A percentile compares a stretch with the other conserved stretches of the same genome.
Conservation (phyloP, 2,888 invertebrate genomes). For the Galerucella pusilla region DNA sequence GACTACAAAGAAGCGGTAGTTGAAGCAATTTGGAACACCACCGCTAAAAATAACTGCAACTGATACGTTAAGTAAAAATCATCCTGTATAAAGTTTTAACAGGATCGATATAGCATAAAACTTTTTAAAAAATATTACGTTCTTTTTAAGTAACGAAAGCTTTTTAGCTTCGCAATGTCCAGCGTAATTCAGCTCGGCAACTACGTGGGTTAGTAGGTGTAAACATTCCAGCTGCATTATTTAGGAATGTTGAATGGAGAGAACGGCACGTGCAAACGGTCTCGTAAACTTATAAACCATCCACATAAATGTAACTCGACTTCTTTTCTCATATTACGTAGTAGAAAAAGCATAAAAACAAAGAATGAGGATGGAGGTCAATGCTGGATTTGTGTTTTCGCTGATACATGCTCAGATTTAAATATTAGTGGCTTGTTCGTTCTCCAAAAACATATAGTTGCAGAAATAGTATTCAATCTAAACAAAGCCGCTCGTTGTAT, state of each 20-base stretch:
- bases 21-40: no score
- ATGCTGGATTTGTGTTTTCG: not conserved
- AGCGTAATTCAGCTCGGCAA: not conserved
- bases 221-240: slow-evolving; percentile 26
- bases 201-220: slow-evolving; percentile 23
- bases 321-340: slow-evolving; percentile 9
- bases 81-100: not conserved
- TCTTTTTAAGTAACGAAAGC: not conserved
- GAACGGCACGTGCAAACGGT: slow-evolving; percentile 25
- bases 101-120: not conserved
- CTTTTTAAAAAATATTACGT: not conserved
- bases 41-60: no score
- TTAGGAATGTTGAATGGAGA: slow-evolving; percentile 21
- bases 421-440: not conserved
- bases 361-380: not conserved
- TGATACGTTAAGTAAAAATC: not conserved
- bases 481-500: no score
- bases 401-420: slow-evolving; percentile 2
- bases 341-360: not conserved
- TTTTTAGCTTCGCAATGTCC: slow-evolving; percentile 2
- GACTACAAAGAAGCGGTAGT: no score
- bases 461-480: no score
- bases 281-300: slow-evolving; percentile 22
- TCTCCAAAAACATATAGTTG: no score
- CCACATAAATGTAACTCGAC: slow-evolving; percentile 18